A percentile compares a stretch with the other conserved stretches of the same genome.
Conservation (phyloP, 1,140 invertebrate species). For the Pseudomyrmex flavicornis region DNA sequence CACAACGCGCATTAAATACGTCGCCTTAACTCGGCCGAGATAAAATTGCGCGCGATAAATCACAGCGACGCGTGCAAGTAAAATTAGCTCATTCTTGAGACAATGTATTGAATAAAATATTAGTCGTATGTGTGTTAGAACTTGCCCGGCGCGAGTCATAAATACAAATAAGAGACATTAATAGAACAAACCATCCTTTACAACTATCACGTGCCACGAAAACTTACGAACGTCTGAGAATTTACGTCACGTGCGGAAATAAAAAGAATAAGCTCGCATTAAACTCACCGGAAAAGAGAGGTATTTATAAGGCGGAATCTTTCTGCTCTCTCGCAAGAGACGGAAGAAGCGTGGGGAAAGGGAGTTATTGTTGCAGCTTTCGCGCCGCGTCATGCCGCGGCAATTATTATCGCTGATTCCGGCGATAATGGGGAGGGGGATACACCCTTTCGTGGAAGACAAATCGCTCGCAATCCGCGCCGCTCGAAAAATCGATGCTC, state of each 20-base stretch:
- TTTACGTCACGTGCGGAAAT: constrained; percentile 14
- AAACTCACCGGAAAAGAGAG: neutral
- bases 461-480: constrained; percentile 57
- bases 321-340: neutral
- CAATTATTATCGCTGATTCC: constrained; percentile 47
- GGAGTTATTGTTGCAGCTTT: neutral
- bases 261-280: constrained; percentile 11
- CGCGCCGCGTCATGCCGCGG: constrained; percentile 26
- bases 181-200: constrained; percentile 1
- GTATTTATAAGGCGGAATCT: constrained; percentile 3
- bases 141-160: neutral
- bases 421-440: constrained; percentile 15
- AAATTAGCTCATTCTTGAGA: constrained; percentile 8
- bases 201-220: neutral
- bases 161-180: constrained; percentile 30
- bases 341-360: neutral
- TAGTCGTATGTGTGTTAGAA: neutral
- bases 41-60: constrained; percentile 8
- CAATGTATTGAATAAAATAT: constrained; percentile 29
- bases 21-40: neutral
- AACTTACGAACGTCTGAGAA: constrained; percentile 3
- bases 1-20: neutral
- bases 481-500: constrained; percentile 58
- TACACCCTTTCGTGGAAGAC: constrained; percentile 36
- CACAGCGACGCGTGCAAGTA: constrained; percentile 7